Percentiles rank a stretch among this genome's conserved stretches.
Conservation (phyloP, 2,113 vertebrate genomes). For the Dicerorhinus sumatrensis region DNA sequence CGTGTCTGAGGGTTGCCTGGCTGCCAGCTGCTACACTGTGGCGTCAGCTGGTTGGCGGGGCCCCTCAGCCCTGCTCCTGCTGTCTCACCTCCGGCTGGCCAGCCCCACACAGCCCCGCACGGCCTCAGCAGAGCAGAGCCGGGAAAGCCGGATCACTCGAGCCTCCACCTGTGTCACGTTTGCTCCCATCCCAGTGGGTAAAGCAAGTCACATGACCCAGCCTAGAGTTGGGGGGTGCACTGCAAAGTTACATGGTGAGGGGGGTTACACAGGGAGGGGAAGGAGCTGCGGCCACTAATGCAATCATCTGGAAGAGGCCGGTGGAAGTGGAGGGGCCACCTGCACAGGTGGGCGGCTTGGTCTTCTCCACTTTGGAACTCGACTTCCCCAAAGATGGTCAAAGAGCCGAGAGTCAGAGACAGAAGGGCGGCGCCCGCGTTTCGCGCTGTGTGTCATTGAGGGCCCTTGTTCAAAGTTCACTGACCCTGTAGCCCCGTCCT, state of each 20-base stretch:
- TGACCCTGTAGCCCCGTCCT: neutral
- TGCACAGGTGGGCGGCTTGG: neutral
- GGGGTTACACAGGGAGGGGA: too few relatives aligned
- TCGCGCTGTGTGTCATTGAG: neutral
- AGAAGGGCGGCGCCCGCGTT: rapidly evolving
- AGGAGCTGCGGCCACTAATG: rapidly evolving
- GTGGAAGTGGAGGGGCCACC: too few relatives aligned
- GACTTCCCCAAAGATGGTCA: neutral
- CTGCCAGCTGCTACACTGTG: neutral
- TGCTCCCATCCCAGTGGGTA: neutral
- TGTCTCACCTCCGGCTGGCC: rapidly evolving
- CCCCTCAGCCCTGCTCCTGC: rapidly evolving
- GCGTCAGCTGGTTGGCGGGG: neutral
- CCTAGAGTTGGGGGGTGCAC: rapidly evolving
- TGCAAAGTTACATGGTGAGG: neutral
- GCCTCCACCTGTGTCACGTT: neutral
- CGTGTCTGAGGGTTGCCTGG: rapidly evolving
- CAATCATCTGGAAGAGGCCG: neutral
- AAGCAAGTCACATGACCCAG: too few relatives aligned
- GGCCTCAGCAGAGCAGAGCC: neutral
- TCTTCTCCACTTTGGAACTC: rapidly evolving
- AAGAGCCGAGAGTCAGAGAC: too few relatives aligned
- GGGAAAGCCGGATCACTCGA: neutral
- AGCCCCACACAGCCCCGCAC: neutral
- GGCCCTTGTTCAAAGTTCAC: neutral